These are phyloP conservation scores for Lindbergichthys nudifrons DNA, from an alignment of 2,797 vertebrate species.

Conservation along the genomic window DNA sequence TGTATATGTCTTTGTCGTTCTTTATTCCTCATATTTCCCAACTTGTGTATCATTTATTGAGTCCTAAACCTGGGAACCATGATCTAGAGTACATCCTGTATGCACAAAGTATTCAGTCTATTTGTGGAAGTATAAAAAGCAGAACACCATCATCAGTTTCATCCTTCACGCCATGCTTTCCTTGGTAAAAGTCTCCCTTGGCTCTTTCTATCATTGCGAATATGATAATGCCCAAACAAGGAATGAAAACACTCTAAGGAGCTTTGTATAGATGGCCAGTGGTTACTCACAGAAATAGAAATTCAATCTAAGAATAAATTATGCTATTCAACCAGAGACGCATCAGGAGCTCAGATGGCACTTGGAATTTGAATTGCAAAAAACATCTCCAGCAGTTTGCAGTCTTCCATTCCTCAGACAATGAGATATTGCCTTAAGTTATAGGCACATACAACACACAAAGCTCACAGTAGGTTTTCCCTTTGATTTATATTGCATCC, in stretches of 20 bases:
- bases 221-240: slow-evolving; percentile 52
- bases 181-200: slow-evolving; percentile 28
- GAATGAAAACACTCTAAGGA: slow-evolving; percentile 46
- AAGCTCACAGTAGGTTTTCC: slow-evolving; percentile 23
- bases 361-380: slow-evolving; percentile 61
- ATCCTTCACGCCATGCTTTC: slow-evolving; percentile 23
- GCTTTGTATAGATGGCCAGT: slow-evolving; percentile 59
- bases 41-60: background rate
- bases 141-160: slow-evolving; percentile 1
- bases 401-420: slow-evolving; percentile 27
- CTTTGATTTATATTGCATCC: slow-evolving; percentile 25
- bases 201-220: slow-evolving; percentile 49
- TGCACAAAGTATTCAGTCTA: background rate
- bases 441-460: slow-evolving; percentile 34
- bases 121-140: slow-evolving; percentile 7
- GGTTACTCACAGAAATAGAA: slow-evolving; percentile 62
- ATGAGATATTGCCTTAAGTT: slow-evolving; percentile 29
- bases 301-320: slow-evolving; percentile 70
- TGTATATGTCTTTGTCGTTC: background rate
- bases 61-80: background rate
- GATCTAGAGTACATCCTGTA: background rate
- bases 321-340: slow-evolving; percentile 60
- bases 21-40: background rate
- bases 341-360: slow-evolving; percentile 55
- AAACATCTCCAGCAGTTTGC: slow-evolving; percentile 40